These are phyloP conservation scores for Amblyjoppa proteus DNA, from an alignment of 2,888 invertebrate genomes.

Conservation along the genomic window DNA sequence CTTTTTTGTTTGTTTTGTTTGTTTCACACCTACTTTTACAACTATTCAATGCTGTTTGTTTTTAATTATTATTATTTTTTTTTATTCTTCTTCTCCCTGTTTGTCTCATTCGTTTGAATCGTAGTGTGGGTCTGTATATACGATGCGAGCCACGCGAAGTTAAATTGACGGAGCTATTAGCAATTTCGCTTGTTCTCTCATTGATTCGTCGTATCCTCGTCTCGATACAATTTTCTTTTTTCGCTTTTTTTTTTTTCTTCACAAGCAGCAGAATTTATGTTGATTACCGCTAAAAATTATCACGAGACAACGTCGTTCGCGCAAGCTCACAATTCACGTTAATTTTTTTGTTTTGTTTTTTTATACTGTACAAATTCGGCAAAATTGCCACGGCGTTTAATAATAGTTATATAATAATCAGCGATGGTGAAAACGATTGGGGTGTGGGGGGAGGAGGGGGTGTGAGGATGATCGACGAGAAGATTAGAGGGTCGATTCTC, in stretches of 20 bases:
- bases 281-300: constrained; percentile 8
- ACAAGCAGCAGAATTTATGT: neutral
- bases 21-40: constrained; percentile 69
- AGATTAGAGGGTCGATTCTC: constrained; percentile 31
- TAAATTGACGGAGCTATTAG: constrained; percentile 44
- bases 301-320: constrained; percentile 32
- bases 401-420: constrained; percentile 46
- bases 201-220: neutral
- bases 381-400: constrained; percentile 67
- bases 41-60: constrained; percentile 68
- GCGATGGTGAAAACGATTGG: constrained; percentile 45
- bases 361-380: constrained; percentile 77
- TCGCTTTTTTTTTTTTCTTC: neutral
- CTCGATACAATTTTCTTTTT: neutral
- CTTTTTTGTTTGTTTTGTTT: constrained; percentile 18
- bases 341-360: constrained; percentile 49
- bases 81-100: constrained; percentile 19
- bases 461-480: constrained; percentile 48
- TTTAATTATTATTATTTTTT: constrained; percentile 28
- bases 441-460: neutral
- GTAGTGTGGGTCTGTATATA: constrained; percentile 13
- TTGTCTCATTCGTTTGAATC: constrained; percentile 59
- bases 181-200: neutral
- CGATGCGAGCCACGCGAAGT: constrained; percentile 62
- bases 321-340: constrained; percentile 44